Base-by-base conservation (phyloP, 2,888 invertebrate genomes). In the Drosophila paracracens region DNA sequence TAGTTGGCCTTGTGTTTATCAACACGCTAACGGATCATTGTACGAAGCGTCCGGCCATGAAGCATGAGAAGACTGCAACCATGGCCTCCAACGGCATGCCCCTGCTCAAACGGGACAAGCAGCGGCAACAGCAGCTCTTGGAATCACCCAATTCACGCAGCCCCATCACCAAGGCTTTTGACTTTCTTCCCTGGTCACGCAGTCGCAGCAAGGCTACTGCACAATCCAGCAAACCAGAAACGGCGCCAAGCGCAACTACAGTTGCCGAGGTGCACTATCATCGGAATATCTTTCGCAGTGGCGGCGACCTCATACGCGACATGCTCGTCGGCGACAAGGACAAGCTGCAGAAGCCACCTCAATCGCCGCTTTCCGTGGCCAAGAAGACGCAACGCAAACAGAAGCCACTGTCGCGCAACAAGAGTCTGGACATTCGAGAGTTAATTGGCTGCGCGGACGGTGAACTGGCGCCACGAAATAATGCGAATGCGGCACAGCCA, bases 101-200 rank as follows among this genome's bases (percentile, higher is more conserved):
- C 2, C 65, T 74, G 40, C 64, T 64, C 10, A 79, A 80, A 43
- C 69, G 68, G 11, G 60, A 71, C 36, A 81, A 82, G 48, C 77
- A 64, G 52, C 65, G 79, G 33, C 57, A 57, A 7, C 31, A 31
- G 21, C 43, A 40, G 29, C 73, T 61, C 21, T 11, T 73, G 36
- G 82, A 82, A 38, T 38, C 74, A n/a, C 21, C 74, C 59, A 58
- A 77, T 21, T 79, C 91, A 16, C 91, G 91, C 31, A 92, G 92
- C 71, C 92, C 93, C 64, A 92, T 93, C 10, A 92, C 91, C 62
- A 93, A 92, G 78, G 93, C 93, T 46, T 92, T 93, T 63, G 93
- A 93, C 61, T 93, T 93, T 57, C 80, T 93, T 18, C 92, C 93
- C 38, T 93, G 93, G 93, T 70, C 91, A 16, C 88, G 92, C 50